Percentiles rank a stretch among this genome's conserved stretches.
Evolutionary conservation across 2,888 invertebrate species (phyloP).

Genomic region (Volucella bombylans): DNA sequence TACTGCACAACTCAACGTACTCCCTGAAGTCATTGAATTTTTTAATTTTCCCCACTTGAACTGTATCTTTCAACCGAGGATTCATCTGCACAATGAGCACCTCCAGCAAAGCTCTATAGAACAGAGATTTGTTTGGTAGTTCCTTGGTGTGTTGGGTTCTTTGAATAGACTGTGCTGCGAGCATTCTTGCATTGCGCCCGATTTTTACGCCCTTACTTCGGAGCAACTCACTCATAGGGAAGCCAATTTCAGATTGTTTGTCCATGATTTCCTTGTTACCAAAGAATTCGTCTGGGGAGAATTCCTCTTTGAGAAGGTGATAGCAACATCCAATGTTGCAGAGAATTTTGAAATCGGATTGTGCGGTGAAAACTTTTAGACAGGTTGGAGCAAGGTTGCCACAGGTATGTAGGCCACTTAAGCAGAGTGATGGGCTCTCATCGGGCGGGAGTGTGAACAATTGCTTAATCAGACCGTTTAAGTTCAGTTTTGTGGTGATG

Average conservation of each 20-base stretch:
- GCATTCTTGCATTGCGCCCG: constrained; percentile 91
- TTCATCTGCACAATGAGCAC: constrained; percentile 83
- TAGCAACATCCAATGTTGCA: constrained; percentile 96
- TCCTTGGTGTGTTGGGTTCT: constrained; percentile 85
- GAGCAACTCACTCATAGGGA: constrained; percentile 87
- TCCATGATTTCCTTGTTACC: constrained; percentile 78
- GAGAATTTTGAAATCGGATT: constrained; percentile 84
- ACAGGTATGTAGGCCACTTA: constrained; percentile 93
- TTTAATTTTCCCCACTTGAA: constrained; percentile 86
- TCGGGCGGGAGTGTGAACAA: constrained; percentile 81
- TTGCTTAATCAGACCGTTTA: constrained; percentile 83
- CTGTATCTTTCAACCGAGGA: constrained; percentile 80
- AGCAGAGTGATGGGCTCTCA: constrained; percentile 82
- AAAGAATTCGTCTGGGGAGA: constrained; percentile 79
- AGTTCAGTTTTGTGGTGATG: constrained; percentile 85
- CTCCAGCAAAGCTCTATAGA: constrained; percentile 90
- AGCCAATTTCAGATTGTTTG: constrained; percentile 83
- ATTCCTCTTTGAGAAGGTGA: constrained; percentile 88
- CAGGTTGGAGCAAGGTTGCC: constrained; percentile 91
- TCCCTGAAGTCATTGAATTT: constrained; percentile 86
- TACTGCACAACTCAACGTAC: constrained; percentile 88
- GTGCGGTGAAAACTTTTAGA: constrained; percentile 86
- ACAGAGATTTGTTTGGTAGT: constrained; percentile 86
- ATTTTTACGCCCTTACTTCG: constrained; percentile 83
- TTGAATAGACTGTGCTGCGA: constrained; percentile 92